Conservation (phyloP, 2,113 vertebrate genomes). For the Mesembrinibis cayennensis region DNA sequence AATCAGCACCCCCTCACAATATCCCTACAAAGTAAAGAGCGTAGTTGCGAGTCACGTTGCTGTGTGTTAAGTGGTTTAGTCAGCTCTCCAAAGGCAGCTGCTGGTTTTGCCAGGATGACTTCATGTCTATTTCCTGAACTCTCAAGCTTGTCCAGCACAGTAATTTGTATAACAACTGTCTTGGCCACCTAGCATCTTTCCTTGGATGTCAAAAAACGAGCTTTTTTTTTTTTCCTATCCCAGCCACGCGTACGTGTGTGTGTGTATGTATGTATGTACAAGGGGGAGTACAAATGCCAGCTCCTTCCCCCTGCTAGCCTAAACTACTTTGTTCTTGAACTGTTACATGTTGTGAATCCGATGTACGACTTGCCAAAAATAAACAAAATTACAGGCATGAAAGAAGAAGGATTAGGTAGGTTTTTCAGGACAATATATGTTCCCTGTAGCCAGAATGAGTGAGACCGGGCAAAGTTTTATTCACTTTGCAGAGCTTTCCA, state of each 20-base stretch:
- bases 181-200: background rate
- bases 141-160: background rate
- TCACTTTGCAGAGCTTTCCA: background rate
- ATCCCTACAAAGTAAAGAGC: background rate
- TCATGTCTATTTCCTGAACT: background rate
- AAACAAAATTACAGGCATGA: background rate
- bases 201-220: background rate
- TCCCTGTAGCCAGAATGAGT: background rate
- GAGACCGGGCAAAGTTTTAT: background rate
- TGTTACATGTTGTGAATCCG: rapidly evolving
- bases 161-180: background rate
- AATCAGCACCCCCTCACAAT: background rate
- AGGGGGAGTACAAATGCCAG: background rate
- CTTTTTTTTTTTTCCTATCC: background rate
- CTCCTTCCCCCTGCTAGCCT: background rate
- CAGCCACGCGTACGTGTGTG: rapidly evolving
- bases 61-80: background rate
- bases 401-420: background rate
- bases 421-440: background rate
- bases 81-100: background rate
- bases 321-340: background rate
- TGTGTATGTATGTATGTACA: background rate
- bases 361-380: background rate
- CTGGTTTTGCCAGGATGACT: background rate
- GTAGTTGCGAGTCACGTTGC: rapidly evolving